A percentile compares a stretch with the other conserved stretches of the same genome.
phyloP scores from a whole-genome alignment of 2,888 invertebrate genomes.

The Callyntrura sp. region DNA sequence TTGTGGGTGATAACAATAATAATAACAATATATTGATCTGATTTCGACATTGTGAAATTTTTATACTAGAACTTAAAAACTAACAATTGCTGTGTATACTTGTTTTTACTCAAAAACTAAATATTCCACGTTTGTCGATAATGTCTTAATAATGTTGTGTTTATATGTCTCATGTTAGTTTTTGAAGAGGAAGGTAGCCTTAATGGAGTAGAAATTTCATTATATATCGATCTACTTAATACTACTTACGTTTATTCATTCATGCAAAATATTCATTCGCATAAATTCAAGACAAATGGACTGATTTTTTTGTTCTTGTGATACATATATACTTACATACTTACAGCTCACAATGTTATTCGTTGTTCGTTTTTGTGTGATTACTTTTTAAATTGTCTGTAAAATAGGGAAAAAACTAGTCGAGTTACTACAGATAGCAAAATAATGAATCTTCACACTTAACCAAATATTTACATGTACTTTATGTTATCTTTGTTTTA shows the following conservation, averaged over 20 bases:
- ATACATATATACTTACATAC: too few species aligned
- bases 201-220: background rate
- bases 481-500: too few species aligned
- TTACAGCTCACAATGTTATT: background rate
- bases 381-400: background rate
- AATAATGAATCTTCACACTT: too few species aligned
- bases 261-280: slow-evolving; percentile 7
- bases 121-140: background rate
- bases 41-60: background rate
- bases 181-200: background rate
- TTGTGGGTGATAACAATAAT: slow-evolving; percentile 39
- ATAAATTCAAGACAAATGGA: slow-evolving; percentile 26
- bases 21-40: slow-evolving; percentile 54
- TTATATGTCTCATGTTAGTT: background rate
- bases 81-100: background rate
- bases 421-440: background rate
- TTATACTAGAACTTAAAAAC: slow-evolving; percentile 3
- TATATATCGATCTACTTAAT: background rate
- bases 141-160: background rate
- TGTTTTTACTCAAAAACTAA: background rate
- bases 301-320: slow-evolving; percentile 52
- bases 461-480: too few species aligned
- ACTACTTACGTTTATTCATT: background rate
- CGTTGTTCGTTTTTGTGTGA: background rate
- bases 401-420: background rate